A percentile compares a stretch with the other conserved stretches of the same genome.
phyloP scores from a whole-genome alignment of 2,113 vertebrate species.

The Meleagris gallopavo region DNA sequence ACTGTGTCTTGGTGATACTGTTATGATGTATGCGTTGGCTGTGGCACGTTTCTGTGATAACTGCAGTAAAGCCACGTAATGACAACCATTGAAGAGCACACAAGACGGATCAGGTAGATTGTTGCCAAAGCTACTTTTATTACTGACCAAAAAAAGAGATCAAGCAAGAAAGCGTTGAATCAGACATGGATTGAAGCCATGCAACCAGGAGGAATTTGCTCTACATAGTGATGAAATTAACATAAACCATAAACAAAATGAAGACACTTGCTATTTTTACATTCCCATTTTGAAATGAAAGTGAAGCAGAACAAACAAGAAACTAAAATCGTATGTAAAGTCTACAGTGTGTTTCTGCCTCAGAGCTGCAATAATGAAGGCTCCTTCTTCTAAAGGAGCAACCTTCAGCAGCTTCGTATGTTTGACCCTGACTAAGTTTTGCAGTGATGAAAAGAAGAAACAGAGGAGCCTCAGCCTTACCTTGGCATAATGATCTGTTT shows the following conservation, averaged over 20 bases:
- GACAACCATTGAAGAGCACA: background rate
- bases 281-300: background rate
- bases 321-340: background rate
- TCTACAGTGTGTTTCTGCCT: background rate
- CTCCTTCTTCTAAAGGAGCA: background rate
- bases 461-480: background rate
- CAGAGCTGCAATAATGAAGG: background rate
- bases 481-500: background rate
- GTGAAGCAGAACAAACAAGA: conserved; percentile 23
- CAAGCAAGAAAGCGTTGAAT: background rate
- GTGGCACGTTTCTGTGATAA: background rate
- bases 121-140: background rate
- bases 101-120: background rate
- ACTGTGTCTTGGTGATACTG: rapidly evolving
- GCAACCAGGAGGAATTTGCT: background rate
- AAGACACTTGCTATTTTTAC: conserved; percentile 19
- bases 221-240: background rate
- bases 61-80: background rate
- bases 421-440: background rate
- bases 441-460: conserved; percentile 5
- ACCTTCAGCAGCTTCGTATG: background rate
- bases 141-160: background rate
- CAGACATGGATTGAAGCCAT: background rate
- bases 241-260: conserved; percentile 6
- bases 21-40: rapidly evolving